These are phyloP conservation scores for Heterodera carotae DNA, from an alignment of 1,140 invertebrate species.

Conservation along the genomic window DNA sequence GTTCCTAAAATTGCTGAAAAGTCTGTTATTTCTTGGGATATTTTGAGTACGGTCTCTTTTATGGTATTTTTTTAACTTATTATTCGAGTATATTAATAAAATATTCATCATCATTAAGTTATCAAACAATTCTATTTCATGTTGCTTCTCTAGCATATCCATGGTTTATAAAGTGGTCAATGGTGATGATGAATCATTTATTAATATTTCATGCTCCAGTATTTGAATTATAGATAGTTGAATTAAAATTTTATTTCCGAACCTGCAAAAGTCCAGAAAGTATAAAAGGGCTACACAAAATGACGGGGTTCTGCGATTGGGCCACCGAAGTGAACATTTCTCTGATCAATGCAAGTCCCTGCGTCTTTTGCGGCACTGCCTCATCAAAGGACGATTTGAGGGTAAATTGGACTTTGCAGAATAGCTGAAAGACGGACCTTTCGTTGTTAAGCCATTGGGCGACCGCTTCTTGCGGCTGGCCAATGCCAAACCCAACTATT, in stretches of 20 bases:
- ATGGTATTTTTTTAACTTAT: too few species aligned
- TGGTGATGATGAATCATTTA: too few species aligned
- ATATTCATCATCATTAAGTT: too few species aligned
- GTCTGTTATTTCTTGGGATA: too few species aligned
- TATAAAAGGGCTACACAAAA: conserved; percentile 13
- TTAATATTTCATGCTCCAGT: too few species aligned
- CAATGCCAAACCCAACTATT: conserved; percentile 1
- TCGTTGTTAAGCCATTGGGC: conserved; percentile 26
- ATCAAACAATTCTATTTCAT: too few species aligned
- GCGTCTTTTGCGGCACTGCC: neutral
- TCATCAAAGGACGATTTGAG: conserved; percentile 4
- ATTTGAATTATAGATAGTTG: too few species aligned
- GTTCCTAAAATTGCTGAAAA: too few species aligned
- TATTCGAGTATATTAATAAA: too few species aligned
- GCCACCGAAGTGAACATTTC: conserved; percentile 5
- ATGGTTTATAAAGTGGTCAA: too few species aligned
- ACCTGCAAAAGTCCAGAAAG: conserved; percentile 12
- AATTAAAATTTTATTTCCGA: neutral
- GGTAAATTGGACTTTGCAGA: conserved; percentile 24
- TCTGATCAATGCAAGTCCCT: neutral
- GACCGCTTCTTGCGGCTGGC: conserved; percentile 3
- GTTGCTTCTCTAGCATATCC: too few species aligned
- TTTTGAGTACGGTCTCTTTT: too few species aligned
- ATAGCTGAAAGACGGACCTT: conserved; percentile 12
- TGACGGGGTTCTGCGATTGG: neutral